Conservation (phyloP, 2,797 vertebrate species). For the Telmatherina bonti region DNA sequence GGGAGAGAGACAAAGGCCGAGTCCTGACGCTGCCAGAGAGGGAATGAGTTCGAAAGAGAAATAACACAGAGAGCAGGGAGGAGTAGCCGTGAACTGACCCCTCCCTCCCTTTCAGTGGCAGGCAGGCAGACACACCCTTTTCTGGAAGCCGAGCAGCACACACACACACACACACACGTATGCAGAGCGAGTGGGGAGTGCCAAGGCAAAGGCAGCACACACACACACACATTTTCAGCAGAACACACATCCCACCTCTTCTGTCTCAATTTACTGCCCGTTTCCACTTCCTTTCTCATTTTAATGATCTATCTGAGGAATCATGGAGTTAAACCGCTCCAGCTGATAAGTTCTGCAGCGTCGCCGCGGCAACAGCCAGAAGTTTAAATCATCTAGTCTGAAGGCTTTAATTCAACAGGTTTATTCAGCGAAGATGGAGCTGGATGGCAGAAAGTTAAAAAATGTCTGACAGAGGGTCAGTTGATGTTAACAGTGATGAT, state of each 20-base stretch:
- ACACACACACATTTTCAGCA: constrained; percentile 29
- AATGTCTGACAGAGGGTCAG: no score
- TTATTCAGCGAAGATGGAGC: background rate
- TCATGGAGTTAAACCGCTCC: background rate
- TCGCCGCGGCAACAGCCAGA: background rate
- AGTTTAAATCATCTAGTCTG: background rate
- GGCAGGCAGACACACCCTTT: constrained; percentile 84
- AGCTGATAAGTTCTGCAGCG: no score
- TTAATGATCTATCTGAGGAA: background rate
- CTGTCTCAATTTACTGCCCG: constrained; percentile 3
- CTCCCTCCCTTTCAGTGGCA: constrained; percentile 78
- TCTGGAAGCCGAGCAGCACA: constrained; percentile 69
- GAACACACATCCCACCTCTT: constrained; percentile 23
- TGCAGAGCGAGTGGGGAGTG: constrained; percentile 42
- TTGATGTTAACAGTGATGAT: no score
- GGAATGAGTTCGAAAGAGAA: constrained; percentile 76
- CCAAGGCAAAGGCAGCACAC: constrained; percentile 28
- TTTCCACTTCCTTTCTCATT: constrained; percentile 11
- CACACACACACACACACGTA: constrained; percentile 41
- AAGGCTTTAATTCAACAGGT: background rate
- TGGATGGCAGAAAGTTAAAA: no score
- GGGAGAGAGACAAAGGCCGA: constrained; percentile 68
- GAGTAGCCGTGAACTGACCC: constrained; percentile 78
- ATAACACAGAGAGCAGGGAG: constrained; percentile 76
- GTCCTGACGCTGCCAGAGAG: constrained; percentile 71